Conservation (phyloP, 2,113 vertebrate genomes). For the Vicugna pacos region DNA sequence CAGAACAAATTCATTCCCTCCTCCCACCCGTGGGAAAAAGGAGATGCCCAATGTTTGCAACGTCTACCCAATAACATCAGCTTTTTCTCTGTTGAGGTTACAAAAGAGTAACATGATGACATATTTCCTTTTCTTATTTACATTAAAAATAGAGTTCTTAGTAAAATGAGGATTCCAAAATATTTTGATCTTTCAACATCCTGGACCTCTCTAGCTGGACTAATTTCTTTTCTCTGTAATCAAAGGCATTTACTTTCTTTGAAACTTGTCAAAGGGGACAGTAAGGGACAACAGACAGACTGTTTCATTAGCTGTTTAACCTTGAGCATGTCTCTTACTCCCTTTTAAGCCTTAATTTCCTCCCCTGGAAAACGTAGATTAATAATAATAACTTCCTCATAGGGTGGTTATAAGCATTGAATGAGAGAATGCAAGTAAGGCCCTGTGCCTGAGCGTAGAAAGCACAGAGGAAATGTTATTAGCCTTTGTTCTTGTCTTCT, state of each 20-base stretch:
- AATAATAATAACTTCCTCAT: background rate
- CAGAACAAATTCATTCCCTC: background rate
- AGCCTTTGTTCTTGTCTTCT: background rate
- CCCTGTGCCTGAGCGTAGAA: background rate
- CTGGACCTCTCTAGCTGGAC: background rate
- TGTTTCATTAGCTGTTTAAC: background rate
- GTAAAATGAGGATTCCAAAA: background rate
- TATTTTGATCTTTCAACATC: conserved; percentile 38
- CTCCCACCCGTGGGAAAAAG: background rate
- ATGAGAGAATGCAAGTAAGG: background rate
- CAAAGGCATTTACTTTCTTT: background rate
- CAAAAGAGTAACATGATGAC: background rate
- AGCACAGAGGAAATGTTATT: background rate
- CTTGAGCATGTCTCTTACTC: background rate
- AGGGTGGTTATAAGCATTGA: background rate
- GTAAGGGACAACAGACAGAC: background rate
- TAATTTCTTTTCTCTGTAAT: conserved; percentile 9
- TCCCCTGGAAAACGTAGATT: background rate
- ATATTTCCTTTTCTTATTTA: conserved; percentile 20
- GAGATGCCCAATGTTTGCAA: background rate
- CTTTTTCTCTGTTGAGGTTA: background rate
- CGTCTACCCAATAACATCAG: background rate
- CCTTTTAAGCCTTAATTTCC: conserved; percentile 35
- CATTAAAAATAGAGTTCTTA: background rate
- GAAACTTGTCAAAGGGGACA: background rate